Evolutionary conservation across 2,797 vertebrate species (phyloP), one percentile per base, ranked within the genome.

Genomic region (Antennarius maculatus): DNA sequence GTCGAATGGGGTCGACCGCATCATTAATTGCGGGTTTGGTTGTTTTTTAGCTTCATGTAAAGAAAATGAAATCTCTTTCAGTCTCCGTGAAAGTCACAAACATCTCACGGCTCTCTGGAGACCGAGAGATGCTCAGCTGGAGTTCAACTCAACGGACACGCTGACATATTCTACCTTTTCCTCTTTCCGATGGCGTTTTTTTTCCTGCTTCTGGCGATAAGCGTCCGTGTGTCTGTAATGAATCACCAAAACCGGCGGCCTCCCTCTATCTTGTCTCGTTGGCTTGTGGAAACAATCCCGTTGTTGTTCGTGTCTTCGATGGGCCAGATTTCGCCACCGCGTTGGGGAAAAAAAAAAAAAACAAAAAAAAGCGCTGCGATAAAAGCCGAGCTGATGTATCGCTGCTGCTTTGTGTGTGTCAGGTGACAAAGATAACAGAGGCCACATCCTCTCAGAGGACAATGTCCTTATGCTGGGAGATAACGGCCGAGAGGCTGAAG

Each of bases 381-480:
- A 87, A 79, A 78, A 79, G 77, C 54, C 39, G 71, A 74, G 60
- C 16, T 69, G 80, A 86, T 89, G 85, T 73, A 87, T 86, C 79
- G 65, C 76, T 41, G 82, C 70, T 74, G 68, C 71, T 80, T 66
- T 67, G 67, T 82, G 69, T 85, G 89, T 87, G 86, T 89, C 89
- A 88, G 87, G 80, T 91, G 88, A 87, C 84, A 82, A 37, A 80
- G 87, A 89, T 89, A 86, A 85, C 67, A 54, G 74, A 75, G 61
- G 81, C 81, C 82, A 75, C 85, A 86, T 81, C 83, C 81, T 89
- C 85, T 83, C 83, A 14, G 69, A 86, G 83, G 85, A 86, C 83
- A 70, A 29, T 67, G 87, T 86, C 79, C 79, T 76, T 57, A 7
- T 60, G 27, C 81, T 72, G 61, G 29, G 54, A 79, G 87, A 90